Conservation (phyloP, 2,797 vertebrate species). For the Oreortyx pictus region DNA sequence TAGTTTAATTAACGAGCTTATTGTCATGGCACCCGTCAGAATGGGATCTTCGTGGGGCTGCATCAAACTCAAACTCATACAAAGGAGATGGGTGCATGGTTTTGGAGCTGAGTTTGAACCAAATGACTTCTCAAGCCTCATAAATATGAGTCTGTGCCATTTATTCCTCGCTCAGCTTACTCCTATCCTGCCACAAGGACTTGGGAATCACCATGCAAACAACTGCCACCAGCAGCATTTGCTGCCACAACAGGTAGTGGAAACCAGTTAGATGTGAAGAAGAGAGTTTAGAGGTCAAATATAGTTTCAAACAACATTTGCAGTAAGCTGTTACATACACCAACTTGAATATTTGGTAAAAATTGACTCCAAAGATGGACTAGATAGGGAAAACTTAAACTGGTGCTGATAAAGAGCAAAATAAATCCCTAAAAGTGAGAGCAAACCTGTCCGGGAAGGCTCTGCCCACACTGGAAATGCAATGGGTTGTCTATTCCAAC, state of each 20-base stretch:
- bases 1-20: constrained; percentile 73
- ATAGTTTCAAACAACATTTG: not conserved
- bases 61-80: constrained; percentile 32
- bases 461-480: not conserved
- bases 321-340: not conserved
- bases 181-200: not conserved
- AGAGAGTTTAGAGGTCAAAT: not conserved
- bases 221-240: not conserved
- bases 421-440: not conserved
- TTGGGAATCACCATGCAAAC: not conserved
- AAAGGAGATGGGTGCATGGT: constrained; percentile 4
- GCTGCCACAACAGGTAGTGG: not conserved
- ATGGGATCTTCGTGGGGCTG: constrained; percentile 54
- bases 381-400: not conserved
- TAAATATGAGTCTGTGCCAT: not conserved
- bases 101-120: not conserved
- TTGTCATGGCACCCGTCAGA: constrained; percentile 55
- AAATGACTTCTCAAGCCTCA: not conserved
- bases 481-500: not conserved
- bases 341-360: not conserved
- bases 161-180: not conserved
- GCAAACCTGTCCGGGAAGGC: not conserved
- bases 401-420: not conserved
- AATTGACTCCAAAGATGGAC: not conserved
- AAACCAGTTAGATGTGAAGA: not conserved